phyloP scores from a whole-genome alignment of 2,888 invertebrate species.

The Bimastos eiseni region DNA sequence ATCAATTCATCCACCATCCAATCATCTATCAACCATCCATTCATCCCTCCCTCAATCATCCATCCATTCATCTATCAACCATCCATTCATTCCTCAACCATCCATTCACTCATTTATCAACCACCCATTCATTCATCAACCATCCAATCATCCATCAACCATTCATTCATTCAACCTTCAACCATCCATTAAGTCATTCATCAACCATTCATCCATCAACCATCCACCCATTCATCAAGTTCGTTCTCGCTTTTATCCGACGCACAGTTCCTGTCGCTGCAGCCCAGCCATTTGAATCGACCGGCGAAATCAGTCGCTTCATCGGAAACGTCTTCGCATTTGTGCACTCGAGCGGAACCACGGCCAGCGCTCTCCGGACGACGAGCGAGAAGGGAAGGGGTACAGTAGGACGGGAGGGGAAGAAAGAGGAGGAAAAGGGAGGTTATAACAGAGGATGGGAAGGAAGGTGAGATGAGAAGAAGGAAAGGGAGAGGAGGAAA shows the following conservation, averaged over 20 bases:
- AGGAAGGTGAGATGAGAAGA: too few species aligned
- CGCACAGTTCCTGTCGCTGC: not conserved
- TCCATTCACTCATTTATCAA: not conserved
- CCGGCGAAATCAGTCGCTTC: not conserved
- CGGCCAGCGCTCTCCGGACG: not conserved
- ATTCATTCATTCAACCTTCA: not conserved
- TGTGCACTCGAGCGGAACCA: not conserved
- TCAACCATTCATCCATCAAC: not conserved
- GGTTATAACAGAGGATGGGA: too few species aligned
- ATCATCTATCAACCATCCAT: too few species aligned
- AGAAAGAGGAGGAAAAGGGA: not conserved
- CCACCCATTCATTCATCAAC: not conserved
- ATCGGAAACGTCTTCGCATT: constrained; percentile 13
- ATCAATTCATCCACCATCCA: too few species aligned
- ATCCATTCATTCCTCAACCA: not conserved
- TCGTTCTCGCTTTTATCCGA: not conserved
- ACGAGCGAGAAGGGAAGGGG: not conserved
- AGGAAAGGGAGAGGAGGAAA: too few species aligned
- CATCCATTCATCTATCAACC: not conserved
- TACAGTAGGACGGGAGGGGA: too few species aligned
- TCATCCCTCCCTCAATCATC: not conserved
- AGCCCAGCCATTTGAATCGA: not conserved
- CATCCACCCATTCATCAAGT: not conserved
- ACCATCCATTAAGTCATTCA: not conserved
- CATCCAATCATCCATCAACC: not conserved